phyloP scores from a whole-genome alignment of 2,113 vertebrate species.

The Bubo blakistoni region DNA sequence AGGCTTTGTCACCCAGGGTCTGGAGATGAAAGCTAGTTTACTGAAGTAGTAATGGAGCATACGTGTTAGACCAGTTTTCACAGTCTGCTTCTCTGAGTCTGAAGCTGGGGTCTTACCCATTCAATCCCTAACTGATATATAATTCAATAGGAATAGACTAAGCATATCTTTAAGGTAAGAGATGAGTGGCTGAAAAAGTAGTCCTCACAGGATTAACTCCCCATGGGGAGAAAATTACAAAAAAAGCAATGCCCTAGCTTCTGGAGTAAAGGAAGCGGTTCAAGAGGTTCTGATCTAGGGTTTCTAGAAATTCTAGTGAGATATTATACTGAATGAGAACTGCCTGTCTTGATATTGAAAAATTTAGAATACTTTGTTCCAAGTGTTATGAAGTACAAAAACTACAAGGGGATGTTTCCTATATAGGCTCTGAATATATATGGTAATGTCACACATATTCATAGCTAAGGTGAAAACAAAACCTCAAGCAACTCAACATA shows the following conservation, averaged over 20 bases:
- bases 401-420: neutral
- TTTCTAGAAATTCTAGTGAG: neutral
- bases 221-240: neutral
- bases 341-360: neutral
- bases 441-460: neutral
- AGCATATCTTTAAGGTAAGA: neutral
- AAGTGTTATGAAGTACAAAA: neutral
- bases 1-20: neutral
- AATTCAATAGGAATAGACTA: neutral
- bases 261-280: neutral
- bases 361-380: neutral
- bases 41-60: neutral
- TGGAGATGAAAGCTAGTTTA: neutral
- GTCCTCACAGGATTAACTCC: neutral
- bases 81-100: neutral
- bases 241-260: neutral
- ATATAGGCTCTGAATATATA: neutral
- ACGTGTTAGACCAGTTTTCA: neutral
- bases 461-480: neutral
- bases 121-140: neutral
- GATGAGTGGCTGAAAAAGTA: neutral
- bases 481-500: neutral
- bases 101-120: neutral
- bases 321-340: neutral
- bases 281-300: neutral